phyloP scores from a whole-genome alignment of 2,113 vertebrate genomes.

The Stegastes partitus region DNA sequence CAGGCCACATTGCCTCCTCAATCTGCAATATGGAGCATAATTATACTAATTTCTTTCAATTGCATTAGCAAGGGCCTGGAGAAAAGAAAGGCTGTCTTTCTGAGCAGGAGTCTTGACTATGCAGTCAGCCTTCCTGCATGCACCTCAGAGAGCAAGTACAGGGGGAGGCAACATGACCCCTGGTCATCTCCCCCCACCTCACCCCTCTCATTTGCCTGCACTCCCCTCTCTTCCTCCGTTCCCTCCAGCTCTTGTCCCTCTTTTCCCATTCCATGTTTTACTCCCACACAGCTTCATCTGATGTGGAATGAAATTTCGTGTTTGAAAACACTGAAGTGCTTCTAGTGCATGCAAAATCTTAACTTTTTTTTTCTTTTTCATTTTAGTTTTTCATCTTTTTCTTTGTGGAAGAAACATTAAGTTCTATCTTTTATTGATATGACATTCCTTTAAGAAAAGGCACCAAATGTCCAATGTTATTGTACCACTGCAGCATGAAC shows the following conservation, averaged over 20 bases:
- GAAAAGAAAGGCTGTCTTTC: conserved; percentile 82
- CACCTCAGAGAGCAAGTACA: conserved; percentile 71
- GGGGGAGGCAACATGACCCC: conserved; percentile 76
- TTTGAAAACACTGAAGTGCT: conserved; percentile 23
- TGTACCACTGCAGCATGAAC: neutral
- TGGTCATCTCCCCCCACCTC: conserved; percentile 42
- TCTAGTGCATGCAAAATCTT: conserved; percentile 3
- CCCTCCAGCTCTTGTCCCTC: conserved; percentile 59
- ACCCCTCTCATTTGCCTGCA: conserved; percentile 3
- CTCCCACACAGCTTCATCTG: conserved; percentile 66
- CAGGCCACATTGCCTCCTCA: conserved; percentile 79
- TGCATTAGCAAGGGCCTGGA: conserved; percentile 79
- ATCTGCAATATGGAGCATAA: conserved; percentile 84
- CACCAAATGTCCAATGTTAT: neutral
- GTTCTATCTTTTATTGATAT: conserved; percentile 30
- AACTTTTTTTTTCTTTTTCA: neutral
- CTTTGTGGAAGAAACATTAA: conserved; percentile 13
- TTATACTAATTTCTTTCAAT: conserved; percentile 85
- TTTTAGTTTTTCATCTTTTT: conserved; percentile 14
- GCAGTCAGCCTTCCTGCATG: conserved; percentile 63
- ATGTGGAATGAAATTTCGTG: conserved; percentile 33
- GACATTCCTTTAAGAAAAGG: conserved; percentile 19
- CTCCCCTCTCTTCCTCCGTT: conserved; percentile 54
- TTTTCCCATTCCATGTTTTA: conserved; percentile 69
- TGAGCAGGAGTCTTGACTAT: conserved; percentile 57